A percentile compares a stretch with the other conserved stretches of the same genome.
These are phyloP conservation scores for Catharus fuscescens DNA, from an alignment of 2,113 vertebrate genomes.

Conservation along the genomic window DNA sequence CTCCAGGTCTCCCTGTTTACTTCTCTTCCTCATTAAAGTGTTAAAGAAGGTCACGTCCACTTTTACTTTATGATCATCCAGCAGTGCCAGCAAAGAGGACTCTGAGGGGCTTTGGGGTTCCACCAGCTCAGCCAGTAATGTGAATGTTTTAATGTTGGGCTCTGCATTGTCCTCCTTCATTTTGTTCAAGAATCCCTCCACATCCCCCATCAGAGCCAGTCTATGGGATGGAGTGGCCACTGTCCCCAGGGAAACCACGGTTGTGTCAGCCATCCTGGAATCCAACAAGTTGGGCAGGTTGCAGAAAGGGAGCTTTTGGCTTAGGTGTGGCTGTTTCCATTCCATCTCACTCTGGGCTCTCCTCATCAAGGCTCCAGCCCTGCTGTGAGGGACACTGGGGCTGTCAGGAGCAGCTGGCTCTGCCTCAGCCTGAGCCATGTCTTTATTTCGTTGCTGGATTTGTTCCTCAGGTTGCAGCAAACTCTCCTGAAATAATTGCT, in stretches of 20 bases:
- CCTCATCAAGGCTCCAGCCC: neutral
- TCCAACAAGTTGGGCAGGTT: slow-evolving; percentile 83
- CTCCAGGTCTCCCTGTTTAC: slow-evolving; percentile 79
- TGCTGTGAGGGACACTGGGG: fast-evolving
- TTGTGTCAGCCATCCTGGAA: neutral
- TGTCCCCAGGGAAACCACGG: slow-evolving; percentile 79
- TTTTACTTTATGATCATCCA: slow-evolving; percentile 78
- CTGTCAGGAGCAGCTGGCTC: neutral
- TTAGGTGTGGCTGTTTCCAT: neutral
- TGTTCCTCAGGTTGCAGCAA: neutral
- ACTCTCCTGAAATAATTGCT: slow-evolving; percentile 71
- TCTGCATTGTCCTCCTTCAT: slow-evolving; percentile 78
- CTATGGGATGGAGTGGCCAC: slow-evolving; percentile 71
- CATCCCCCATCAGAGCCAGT: slow-evolving; percentile 86
- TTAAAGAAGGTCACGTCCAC: slow-evolving; percentile 90
- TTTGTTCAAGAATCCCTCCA: slow-evolving; percentile 84
- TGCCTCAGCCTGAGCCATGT: neutral
- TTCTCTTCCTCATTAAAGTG: slow-evolving; percentile 82
- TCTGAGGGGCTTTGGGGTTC: slow-evolving; percentile 74
- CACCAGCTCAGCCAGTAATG: slow-evolving; percentile 83
- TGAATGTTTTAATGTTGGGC: slow-evolving; percentile 86
- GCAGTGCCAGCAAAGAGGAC: slow-evolving; percentile 73
- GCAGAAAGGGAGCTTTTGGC: neutral
- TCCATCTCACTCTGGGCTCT: neutral
- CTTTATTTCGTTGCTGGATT: neutral